Base-by-base conservation (phyloP, 1,140 invertebrate species). In the Meloidogyne exigua region DNA sequence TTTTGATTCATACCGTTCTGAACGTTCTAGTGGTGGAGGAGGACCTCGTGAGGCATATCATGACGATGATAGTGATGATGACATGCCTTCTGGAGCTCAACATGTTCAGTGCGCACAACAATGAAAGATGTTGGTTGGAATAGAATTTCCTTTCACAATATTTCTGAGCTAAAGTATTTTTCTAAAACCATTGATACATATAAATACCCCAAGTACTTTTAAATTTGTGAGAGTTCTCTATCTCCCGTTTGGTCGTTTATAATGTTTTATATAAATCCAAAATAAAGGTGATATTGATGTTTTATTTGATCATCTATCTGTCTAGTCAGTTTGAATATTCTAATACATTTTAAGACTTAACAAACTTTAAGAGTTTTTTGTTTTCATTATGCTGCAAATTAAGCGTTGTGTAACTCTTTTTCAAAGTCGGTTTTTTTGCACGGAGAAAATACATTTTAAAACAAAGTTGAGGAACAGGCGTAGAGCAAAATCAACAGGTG, bases 41-140 rank as follows among this genome's bases (percentile, higher is more conserved):
- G 73, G 79, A 25, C 64, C 68, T 62, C 79, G 82, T 5, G 81
- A 84, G 66, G 82, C 81, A 36, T 83, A 83, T 77, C 81, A 83
- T 65, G 80, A 68, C 39, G 80, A 81, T 42, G 62, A 72, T 21
- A 66, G 68, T 26, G 76, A 68, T 28, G 68, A 75, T 65, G 77
- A 78, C 32, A 39, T 36, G 11, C 39, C 68, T n/a, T 44, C 57
- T 64, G 75, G 72, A 42, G 76, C 64, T 23, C 79, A 79, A 23
- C 77, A 80, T 63, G 78, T 80, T 36, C 79, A 80, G 39, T 80
- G 79, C 70, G 71, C 76, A 32, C 79, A 80, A 44, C 79, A 80
- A 36, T 80, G 66, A 75, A 78, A n/a, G 23, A 28, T n/a, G 18
- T 21, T 18, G 21, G 21, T 21, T 44, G 71, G 23, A 28, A 57